phyloP scores from a whole-genome alignment of 1,140 invertebrate species.

The Caligus rogercresseyi region DNA sequence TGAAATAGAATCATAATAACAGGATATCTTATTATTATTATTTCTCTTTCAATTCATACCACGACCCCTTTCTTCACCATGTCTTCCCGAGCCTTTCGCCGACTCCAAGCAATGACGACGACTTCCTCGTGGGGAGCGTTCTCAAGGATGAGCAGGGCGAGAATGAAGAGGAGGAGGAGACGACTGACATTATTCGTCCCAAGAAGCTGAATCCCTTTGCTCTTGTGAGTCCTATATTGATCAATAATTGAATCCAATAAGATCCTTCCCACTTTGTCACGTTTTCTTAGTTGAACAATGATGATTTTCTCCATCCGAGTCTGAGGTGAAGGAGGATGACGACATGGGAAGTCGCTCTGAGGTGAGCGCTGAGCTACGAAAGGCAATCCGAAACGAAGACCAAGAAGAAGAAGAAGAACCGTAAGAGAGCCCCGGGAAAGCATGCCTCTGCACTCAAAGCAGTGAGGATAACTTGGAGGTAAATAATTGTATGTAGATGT shows the following conservation, averaged over 20 bases:
- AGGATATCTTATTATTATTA: no score
- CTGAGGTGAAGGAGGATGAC: conserved; percentile 49
- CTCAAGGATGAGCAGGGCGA: neutral
- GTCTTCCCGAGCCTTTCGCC: neutral
- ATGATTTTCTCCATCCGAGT: conserved; percentile 37
- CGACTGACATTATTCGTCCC: neutral
- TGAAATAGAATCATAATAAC: no score
- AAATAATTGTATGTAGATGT: conserved; percentile 19
- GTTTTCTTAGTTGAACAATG: neutral
- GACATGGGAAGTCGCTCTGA: conserved; percentile 39
- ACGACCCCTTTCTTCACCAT: no score
- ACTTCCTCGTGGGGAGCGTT: neutral
- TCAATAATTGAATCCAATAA: neutral
- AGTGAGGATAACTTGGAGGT: conserved; percentile 43
- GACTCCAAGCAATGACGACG: neutral
- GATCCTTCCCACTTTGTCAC: neutral
- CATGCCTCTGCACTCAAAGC: conserved; percentile 27
- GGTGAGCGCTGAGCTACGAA: conserved; percentile 27
- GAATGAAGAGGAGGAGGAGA: neutral
- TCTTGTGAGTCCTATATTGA: neutral
- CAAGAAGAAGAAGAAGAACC: conserved; percentile 47
- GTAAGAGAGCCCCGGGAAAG: conserved; percentile 25
- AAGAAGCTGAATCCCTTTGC: conserved; percentile 8
- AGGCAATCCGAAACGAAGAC: conserved; percentile 31
- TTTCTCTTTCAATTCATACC: no score